Base-by-base conservation (phyloP, 2,797 vertebrate species). In the Gastrophryne carolinensis region DNA sequence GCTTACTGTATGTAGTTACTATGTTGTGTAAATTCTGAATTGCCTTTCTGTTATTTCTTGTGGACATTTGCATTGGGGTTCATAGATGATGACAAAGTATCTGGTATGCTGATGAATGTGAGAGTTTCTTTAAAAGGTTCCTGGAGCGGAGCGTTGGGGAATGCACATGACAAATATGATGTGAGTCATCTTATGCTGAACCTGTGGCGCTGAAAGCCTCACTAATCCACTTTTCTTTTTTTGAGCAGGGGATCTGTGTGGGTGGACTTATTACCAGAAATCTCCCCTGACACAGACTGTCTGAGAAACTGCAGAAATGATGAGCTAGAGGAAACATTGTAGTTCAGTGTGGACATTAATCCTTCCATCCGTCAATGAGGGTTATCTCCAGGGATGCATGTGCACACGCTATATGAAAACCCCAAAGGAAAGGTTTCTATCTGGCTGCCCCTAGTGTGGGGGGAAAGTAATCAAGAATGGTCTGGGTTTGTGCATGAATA, bases 251-350 rank as follows among this genome's bases (percentile, higher is more conserved):
- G 79, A 78, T 81, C 23, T 67, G 87, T 84, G 89, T 91, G 82
- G 90, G 89, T 89, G 87, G 83, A 86, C 60, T 74, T 80, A 79
- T 92, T 91, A 90, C 90, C 90, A 92, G 90, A 92, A 91, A 88
- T 87, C 83, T 86, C 83, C 83, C 60, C 81, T 85, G 73, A 80
- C 88, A 81, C 81, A 87, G 82, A 81, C 84, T 82, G 58, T 82
- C 87, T 83, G 81, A 83, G 85, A 78, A 81, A 82, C 83, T 89
- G 84, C 85, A 86, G 87, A 93, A 90, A 95, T 95, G 90, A 96
- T 69, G 54, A 76, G 47, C 13, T 39, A 53, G 9, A 39, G 41
- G 63, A 75, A 66, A 49, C 21, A 35, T 57, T 47, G 24, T 10
- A 49, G 13, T 21, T 41, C 50, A 23, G 12, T 34, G 34, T 11